A percentile compares a stretch with the other conserved stretches of the same genome.
phyloP scores from a whole-genome alignment of 2,113 vertebrate genomes.

The Lagopus leucura region DNA sequence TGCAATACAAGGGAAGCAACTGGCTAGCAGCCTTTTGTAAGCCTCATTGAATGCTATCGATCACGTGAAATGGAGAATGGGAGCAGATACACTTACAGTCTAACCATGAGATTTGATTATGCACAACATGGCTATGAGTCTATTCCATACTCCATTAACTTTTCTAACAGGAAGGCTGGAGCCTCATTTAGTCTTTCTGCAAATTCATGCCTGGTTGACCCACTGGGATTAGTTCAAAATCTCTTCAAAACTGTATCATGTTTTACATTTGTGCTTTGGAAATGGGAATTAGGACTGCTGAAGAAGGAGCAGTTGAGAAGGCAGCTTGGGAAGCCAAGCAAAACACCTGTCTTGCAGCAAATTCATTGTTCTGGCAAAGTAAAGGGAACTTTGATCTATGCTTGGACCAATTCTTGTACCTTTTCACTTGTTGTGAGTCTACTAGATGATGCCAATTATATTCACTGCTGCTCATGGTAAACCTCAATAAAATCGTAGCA shows the following conservation, averaged over 20 bases:
- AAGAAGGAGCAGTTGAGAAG: not conserved
- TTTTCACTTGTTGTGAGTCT: not conserved
- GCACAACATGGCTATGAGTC: not conserved
- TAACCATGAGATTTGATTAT: not conserved
- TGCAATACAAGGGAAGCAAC: not conserved
- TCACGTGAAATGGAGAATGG: not conserved
- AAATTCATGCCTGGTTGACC: not conserved
- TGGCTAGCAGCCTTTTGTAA: not conserved
- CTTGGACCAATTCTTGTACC: not conserved
- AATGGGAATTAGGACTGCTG: not conserved
- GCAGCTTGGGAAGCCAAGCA: not conserved
- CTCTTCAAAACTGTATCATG: not conserved
- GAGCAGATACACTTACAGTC: not conserved
- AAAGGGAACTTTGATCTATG: not conserved
- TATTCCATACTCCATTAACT: not conserved
- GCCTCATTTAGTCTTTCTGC: accelerated
- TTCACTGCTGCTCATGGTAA: not conserved
- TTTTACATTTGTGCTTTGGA: not conserved
- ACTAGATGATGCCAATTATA: not conserved
- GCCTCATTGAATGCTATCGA: not conserved
- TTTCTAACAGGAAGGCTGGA: not conserved
- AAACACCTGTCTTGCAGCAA: not conserved
- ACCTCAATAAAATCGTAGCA: not conserved
- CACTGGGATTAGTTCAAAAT: not conserved
- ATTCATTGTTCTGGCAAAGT: not conserved